Conservation (phyloP, 2,113 vertebrate species). For the Mormoops blainvillei region DNA sequence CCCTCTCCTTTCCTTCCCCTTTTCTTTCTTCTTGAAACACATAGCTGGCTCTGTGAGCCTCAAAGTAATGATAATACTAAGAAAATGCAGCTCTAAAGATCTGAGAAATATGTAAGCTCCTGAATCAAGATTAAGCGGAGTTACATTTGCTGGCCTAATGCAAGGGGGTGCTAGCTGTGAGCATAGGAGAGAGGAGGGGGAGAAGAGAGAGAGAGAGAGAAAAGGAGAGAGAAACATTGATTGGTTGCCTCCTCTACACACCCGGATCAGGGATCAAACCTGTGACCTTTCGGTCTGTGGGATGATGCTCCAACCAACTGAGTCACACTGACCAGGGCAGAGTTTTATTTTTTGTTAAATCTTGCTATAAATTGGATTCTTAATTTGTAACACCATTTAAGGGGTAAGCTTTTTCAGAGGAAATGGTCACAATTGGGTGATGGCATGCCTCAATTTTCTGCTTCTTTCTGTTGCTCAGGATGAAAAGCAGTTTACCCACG, state of each 20-base stretch:
- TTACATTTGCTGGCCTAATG: not conserved
- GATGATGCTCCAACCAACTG: no score
- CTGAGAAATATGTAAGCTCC: not conserved
- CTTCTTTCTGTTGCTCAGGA: not conserved
- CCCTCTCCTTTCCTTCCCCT: rapidly evolving
- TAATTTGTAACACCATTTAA: not conserved
- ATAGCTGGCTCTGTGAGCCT: not conserved
- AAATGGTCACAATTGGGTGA: not conserved
- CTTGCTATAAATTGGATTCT: not conserved
- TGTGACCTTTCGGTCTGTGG: no score
- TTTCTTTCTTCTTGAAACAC: not conserved
- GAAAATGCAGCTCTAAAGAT: not conserved
- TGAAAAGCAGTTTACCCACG: not conserved
- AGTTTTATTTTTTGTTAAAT: constrained; percentile 7
- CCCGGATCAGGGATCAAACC: no score
- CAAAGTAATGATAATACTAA: not conserved
- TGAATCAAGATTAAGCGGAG: not conserved
- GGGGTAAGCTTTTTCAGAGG: not conserved
- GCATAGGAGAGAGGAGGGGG: not conserved
- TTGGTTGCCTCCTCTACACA: no score
- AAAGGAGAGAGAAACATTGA: no score
- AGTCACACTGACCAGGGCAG: no score
- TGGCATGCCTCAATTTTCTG: not conserved
- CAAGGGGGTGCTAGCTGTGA: not conserved
- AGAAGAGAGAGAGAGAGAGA: no score